Conservation (phyloP, 2,113 vertebrate genomes). For the Trichomycterus rosablanca region DNA sequence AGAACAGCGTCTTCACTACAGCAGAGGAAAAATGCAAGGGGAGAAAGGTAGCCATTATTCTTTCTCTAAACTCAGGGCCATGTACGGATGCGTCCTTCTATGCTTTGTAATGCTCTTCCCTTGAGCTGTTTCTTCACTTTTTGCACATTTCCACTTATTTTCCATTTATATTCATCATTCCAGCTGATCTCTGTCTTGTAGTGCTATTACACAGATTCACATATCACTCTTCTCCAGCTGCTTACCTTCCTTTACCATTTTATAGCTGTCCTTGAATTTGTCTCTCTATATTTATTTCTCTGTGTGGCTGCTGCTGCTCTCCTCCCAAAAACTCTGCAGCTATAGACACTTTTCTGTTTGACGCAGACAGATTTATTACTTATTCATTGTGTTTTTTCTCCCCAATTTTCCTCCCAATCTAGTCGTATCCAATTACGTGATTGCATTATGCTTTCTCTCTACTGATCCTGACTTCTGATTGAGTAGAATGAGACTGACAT, state of each 20-base stretch:
- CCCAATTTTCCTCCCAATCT: too few species aligned
- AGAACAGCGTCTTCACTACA: background rate
- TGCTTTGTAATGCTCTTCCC: slow-evolving; percentile 12
- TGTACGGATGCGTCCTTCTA: slow-evolving; percentile 1
- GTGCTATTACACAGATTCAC: slow-evolving; percentile 43
- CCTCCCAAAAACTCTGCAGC: background rate
- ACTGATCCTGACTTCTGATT: too few species aligned
- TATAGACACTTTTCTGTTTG: background rate
- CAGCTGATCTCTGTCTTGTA: slow-evolving; percentile 41
- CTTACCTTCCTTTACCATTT: slow-evolving; percentile 37
- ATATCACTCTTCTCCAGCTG: slow-evolving; percentile 45
- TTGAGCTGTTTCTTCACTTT: slow-evolving; percentile 14
- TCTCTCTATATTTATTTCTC: background rate
- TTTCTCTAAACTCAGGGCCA: slow-evolving; percentile 8
- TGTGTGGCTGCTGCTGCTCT: background rate
- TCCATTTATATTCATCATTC: slow-evolving; percentile 44
- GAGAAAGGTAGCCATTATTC: background rate
- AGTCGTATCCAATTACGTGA: too few species aligned
- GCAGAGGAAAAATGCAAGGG: background rate
- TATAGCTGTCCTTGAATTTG: slow-evolving; percentile 49
- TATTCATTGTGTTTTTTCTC: too few species aligned
- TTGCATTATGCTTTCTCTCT: too few species aligned
- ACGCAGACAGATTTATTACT: slow-evolving; percentile 18
- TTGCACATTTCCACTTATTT: slow-evolving; percentile 23
- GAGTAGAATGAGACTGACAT: slow-evolving; percentile 8